Conservation (phyloP, 1,140 invertebrate genomes). For the Glossosoma conforme region DNA sequence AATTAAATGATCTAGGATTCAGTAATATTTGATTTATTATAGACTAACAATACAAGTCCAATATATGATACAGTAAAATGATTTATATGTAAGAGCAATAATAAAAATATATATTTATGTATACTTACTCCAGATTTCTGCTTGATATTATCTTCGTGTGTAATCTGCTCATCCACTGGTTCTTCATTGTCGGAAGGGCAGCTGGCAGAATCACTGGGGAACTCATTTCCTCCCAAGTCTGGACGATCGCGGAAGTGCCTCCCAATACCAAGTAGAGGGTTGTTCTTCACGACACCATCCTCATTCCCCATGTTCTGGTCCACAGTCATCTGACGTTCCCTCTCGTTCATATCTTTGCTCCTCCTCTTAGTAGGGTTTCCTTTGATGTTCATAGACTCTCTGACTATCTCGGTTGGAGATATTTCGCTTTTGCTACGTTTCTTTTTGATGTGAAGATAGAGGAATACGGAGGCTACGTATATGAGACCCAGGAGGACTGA, state of each 20-base stretch:
- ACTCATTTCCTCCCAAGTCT: slow-evolving; percentile 31
- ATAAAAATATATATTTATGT: too few relatives aligned
- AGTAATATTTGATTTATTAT: too few relatives aligned
- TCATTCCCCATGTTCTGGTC: slow-evolving; percentile 44
- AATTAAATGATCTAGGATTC: too few relatives aligned
- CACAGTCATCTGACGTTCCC: slow-evolving; percentile 26
- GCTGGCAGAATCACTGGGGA: slow-evolving; percentile 48
- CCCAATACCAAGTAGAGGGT: slow-evolving; percentile 59
- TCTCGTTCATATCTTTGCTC: slow-evolving; percentile 15
- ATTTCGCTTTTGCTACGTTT: slow-evolving; percentile 35
- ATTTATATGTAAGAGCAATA: too few relatives aligned
- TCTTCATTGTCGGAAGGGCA: slow-evolving; percentile 45
- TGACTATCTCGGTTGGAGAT: slow-evolving; percentile 34
- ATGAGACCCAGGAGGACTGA: slow-evolving; percentile 74
- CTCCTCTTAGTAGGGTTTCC: slow-evolving; percentile 11
- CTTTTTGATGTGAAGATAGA: slow-evolving; percentile 70
- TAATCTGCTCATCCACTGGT: slow-evolving; percentile 20
- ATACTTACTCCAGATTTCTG: slow-evolving; percentile 5
- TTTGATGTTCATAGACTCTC: slow-evolving; percentile 33
- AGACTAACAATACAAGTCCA: too few relatives aligned
- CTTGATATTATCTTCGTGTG: slow-evolving; percentile 5
- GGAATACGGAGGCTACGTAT: slow-evolving; percentile 75
- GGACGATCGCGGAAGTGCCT: slow-evolving; percentile 53
- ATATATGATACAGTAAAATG: too few relatives aligned
- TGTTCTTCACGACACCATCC: slow-evolving; percentile 67